phyloP scores from a whole-genome alignment of 2,888 invertebrate genomes.

The Callimorpha dominula region DNA sequence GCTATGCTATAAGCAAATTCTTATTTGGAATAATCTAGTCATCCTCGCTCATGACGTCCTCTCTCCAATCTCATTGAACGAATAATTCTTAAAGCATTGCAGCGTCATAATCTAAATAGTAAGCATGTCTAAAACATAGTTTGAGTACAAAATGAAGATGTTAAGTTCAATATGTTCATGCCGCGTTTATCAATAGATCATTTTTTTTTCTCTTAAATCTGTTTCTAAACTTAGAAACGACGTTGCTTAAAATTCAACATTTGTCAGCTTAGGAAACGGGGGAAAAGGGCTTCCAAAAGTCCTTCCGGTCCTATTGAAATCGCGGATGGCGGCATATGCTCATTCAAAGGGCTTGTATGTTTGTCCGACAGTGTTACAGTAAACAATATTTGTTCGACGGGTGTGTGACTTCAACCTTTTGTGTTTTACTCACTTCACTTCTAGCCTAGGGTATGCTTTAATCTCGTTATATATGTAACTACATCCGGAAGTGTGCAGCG shows the following conservation, averaged over 20 bases:
- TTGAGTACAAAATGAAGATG: neutral
- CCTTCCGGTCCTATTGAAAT: constrained; percentile 80
- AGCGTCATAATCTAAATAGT: neutral
- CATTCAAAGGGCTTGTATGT: constrained; percentile 73
- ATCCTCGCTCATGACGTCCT: neutral
- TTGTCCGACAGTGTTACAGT: constrained; percentile 70
- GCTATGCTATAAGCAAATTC: neutral
- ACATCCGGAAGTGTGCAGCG: constrained; percentile 63
- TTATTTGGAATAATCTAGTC: neutral
- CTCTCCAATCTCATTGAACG: neutral
- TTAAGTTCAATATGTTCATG: neutral
- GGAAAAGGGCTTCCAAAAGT: constrained; percentile 62
- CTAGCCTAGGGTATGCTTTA: constrained; percentile 61
- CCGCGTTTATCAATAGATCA: constrained; percentile 33
- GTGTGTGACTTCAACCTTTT: constrained; percentile 73
- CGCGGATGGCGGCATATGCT: constrained; percentile 67
- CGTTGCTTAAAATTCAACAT: constrained; percentile 65
- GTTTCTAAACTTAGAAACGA: constrained; percentile 41
- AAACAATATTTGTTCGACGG: constrained; percentile 75
- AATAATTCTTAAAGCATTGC: neutral
- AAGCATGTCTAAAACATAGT: neutral
- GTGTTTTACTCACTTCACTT: constrained; percentile 62
- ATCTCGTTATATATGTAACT: constrained; percentile 65
- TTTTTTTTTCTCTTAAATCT: constrained; percentile 43
- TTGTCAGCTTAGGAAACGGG: constrained; percentile 55